Base-by-base conservation (phyloP, 1,140 invertebrate genomes). In the Penaeus japonicus region DNA sequence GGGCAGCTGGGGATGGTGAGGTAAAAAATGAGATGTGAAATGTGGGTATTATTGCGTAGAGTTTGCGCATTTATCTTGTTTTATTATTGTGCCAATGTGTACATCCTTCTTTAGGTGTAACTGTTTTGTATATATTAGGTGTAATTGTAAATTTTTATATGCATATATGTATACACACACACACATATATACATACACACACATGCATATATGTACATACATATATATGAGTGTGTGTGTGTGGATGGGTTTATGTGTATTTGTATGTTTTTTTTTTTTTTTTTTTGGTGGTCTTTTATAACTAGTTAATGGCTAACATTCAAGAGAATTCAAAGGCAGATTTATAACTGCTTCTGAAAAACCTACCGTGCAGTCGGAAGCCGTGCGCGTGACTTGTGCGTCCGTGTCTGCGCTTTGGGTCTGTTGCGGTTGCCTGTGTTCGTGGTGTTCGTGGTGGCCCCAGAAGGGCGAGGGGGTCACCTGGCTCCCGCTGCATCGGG, bases 291-390 rank as follows among this genome's bases (percentile, higher is more conserved):
- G n/a, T n/a, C n/a, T n/a, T n/a, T n/a, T n/a, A n/a, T n/a, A n/a
- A n/a, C n/a, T n/a, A n/a, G n/a, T n/a, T n/a, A n/a, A n/a, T n/a
- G n/a, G n/a, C n/a, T n/a, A n/a, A n/a, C n/a, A n/a, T n/a, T n/a
- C n/a, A n/a, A n/a, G n/a, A n/a, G n/a, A n/a, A n/a, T n/a, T n/a
- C n/a, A n/a, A n/a, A n/a, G n/a, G n/a, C n/a, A n/a, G n/a, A n/a
- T n/a, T n/a, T n/a, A n/a, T n/a, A n/a, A n/a, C n/a, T n/a, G n/a
- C n/a, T n/a, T n/a, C n/a, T n/a, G 10, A 10, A 57, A 54, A 55
- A 65, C 83, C n/a, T 84, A 84, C 83, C 83, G 22, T 27, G 55
- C 83, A 84, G 22, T 73, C 55, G 24, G 83, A 84, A n/a, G 83
- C 24, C 39, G 83, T 53, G 7, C 83, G 70, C n/a, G 62, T 53